Conservation (phyloP, 2,113 vertebrate species). For the Mobula birostris region DNA sequence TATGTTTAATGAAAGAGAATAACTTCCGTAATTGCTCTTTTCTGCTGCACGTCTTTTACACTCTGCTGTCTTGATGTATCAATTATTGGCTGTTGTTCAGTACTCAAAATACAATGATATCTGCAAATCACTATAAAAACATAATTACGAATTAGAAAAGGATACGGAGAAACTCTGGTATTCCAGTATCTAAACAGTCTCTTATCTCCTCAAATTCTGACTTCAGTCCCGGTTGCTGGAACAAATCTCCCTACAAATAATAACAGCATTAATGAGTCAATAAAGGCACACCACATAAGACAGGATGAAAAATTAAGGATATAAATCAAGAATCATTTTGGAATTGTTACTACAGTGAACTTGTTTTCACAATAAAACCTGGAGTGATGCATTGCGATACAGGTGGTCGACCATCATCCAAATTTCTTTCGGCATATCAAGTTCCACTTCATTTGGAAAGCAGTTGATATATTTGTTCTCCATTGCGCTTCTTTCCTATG, state of each 20-base stretch:
- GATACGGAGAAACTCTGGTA: constrained; percentile 82
- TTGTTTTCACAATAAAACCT: constrained; percentile 57
- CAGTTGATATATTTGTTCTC: constrained; percentile 42
- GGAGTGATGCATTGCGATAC: constrained; percentile 71
- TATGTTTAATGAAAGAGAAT: background rate
- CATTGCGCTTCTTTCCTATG: constrained; percentile 47
- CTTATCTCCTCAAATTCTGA: constrained; percentile 84
- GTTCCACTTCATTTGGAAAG: constrained; percentile 59
- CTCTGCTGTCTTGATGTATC: background rate
- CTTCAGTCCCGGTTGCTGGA: constrained; percentile 89
- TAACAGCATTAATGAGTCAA: background rate
- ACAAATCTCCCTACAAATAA: constrained; percentile 79
- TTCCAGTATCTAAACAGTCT: constrained; percentile 84
- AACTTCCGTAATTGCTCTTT: background rate
- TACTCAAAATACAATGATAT: background rate
- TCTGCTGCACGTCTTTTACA: background rate
- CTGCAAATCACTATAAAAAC: background rate
- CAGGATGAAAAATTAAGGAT: background rate
- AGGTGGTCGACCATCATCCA: constrained; percentile 95
- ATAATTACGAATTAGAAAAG: constrained; percentile 49
- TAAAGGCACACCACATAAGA: background rate
- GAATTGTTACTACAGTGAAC: background rate
- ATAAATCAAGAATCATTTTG: background rate
- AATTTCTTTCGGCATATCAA: constrained; percentile 88
- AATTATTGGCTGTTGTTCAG: background rate